A percentile compares a stretch with the other conserved stretches of the same genome.
Conservation (phyloP, 2,797 vertebrate genomes). For the Lepus oiostolus region DNA sequence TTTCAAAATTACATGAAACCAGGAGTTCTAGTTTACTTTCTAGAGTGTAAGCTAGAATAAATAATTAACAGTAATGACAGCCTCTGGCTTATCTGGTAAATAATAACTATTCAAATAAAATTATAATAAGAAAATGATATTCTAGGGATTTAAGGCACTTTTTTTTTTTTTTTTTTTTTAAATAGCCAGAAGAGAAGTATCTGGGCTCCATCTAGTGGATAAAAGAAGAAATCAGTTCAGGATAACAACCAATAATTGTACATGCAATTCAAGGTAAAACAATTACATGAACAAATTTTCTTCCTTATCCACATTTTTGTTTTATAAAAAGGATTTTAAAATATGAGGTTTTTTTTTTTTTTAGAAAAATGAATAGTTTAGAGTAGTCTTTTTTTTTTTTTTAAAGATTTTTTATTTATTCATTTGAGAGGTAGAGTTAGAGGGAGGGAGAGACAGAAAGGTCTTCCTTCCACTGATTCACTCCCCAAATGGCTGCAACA, state of each 20-base stretch:
- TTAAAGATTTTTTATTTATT: no score
- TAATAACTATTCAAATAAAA: constrained; percentile 54
- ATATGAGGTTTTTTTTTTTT: neutral
- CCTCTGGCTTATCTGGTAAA: constrained; percentile 12
- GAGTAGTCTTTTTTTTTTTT: no score
- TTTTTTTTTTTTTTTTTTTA: neutral
- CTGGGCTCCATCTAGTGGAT: constrained; percentile 89
- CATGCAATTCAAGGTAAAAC: constrained; percentile 9
- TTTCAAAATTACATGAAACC: constrained; percentile 51
- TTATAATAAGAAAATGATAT: neutral
- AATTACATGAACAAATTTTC: neutral
- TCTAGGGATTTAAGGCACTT: constrained; percentile 10
- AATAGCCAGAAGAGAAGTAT: constrained; percentile 61
- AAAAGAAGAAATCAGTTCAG: constrained; percentile 11
- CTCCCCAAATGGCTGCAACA: no score
- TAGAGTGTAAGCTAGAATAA: constrained; percentile 4
- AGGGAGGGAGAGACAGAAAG: no score
- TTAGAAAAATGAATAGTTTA: neutral
- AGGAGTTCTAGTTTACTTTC: constrained; percentile 36
- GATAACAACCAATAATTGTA: constrained; percentile 1
- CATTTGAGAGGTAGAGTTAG: no score
- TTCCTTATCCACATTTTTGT: neutral
- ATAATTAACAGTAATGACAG: constrained; percentile 20
- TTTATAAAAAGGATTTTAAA: constrained; percentile 33
- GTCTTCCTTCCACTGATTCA: no score